These are phyloP conservation scores for Telmatochromis sp. DNA, from an alignment of 2,113 vertebrate species.

Conservation along the genomic window DNA sequence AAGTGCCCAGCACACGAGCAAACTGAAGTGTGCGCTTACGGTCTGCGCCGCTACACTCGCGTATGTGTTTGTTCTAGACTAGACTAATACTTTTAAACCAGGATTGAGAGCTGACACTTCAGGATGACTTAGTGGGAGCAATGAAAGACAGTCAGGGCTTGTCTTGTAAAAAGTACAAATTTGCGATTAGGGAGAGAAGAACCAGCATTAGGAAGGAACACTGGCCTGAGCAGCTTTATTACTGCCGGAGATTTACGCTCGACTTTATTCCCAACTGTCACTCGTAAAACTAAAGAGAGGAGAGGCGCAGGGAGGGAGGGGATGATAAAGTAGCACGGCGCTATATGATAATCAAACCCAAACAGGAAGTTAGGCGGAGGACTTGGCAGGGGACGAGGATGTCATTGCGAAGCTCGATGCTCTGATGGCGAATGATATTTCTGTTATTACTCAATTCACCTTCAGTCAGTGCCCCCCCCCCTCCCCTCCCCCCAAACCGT, in stretches of 20 bases:
- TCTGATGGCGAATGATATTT: slow-evolving; percentile 11
- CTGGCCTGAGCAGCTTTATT: slow-evolving; percentile 72
- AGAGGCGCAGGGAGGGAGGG: slow-evolving; percentile 39
- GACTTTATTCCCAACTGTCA: slow-evolving; percentile 68
- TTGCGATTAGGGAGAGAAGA: slow-evolving; percentile 57
- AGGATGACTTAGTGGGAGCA: slow-evolving; percentile 46
- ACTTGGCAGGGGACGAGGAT: slow-evolving; percentile 49
- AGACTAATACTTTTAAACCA: slow-evolving; percentile 14
- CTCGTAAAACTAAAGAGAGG: slow-evolving; percentile 68
- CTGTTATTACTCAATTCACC: slow-evolving; percentile 28
- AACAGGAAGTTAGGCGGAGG: slow-evolving; percentile 66
- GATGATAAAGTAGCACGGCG: slow-evolving; percentile 50
- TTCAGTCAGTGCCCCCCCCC: neutral
- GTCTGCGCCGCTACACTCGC: neutral
- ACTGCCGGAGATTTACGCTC: slow-evolving; percentile 67
- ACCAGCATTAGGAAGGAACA: slow-evolving; percentile 61
- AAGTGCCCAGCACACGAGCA: neutral
- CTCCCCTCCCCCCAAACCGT: neutral
- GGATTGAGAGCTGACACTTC: slow-evolving; percentile 56
- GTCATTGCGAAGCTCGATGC: slow-evolving; percentile 49
- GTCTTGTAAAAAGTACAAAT: slow-evolving; percentile 56
- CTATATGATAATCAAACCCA: slow-evolving; percentile 66
- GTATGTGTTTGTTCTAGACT: neutral
- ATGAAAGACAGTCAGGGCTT: slow-evolving; percentile 26
- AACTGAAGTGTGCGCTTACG: neutral